Evolutionary conservation across 1,140 invertebrate genomes (phyloP).

Genomic region (Apis florea): DNA sequence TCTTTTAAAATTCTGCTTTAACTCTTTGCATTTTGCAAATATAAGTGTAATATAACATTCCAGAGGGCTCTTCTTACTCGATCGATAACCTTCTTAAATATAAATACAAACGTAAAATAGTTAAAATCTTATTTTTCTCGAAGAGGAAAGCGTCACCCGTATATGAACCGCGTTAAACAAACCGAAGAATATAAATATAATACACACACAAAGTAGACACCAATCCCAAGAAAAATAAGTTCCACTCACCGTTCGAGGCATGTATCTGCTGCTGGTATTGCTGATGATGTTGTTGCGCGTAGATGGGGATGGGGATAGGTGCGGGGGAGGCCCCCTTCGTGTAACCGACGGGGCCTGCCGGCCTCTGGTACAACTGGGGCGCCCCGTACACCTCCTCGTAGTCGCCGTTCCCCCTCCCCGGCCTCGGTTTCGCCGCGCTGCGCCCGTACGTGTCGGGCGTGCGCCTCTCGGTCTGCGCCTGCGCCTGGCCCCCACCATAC

Average conservation of each 20-base stretch:
- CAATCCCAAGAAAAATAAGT: no score
- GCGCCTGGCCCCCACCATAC: slow-evolving; percentile 44
- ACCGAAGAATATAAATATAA: no score
- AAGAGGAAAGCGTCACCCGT: no score
- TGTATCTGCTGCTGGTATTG: slow-evolving; percentile 62
- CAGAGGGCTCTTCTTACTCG: no score
- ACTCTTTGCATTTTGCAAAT: no score
- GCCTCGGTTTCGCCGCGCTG: slow-evolving; percentile 79
- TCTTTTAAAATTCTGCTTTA: no score
- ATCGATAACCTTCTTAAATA: no score
- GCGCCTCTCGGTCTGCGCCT: slow-evolving; percentile 82
- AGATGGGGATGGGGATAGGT: slow-evolving; percentile 70
- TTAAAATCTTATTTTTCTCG: no score
- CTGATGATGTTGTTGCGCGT: slow-evolving; percentile 65
- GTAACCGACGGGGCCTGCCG: slow-evolving; percentile 79
- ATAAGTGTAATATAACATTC: no score
- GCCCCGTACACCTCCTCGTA: slow-evolving; percentile 89
- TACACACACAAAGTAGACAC: no score
- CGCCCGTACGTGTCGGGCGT: slow-evolving; percentile 91
- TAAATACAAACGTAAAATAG: no score
- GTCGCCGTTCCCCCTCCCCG: slow-evolving; percentile 80
- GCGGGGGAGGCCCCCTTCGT: slow-evolving; percentile 72
- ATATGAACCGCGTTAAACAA: no score
- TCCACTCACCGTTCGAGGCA: slow-evolving; percentile 56
- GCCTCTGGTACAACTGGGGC: slow-evolving; percentile 79